Percentiles rank a stretch among this genome's conserved stretches.
These are phyloP conservation scores for Eunapius fragilis DNA, from an alignment of 37 sponge, comb jelly and placozoan genomes.

Conservation along the genomic window DNA sequence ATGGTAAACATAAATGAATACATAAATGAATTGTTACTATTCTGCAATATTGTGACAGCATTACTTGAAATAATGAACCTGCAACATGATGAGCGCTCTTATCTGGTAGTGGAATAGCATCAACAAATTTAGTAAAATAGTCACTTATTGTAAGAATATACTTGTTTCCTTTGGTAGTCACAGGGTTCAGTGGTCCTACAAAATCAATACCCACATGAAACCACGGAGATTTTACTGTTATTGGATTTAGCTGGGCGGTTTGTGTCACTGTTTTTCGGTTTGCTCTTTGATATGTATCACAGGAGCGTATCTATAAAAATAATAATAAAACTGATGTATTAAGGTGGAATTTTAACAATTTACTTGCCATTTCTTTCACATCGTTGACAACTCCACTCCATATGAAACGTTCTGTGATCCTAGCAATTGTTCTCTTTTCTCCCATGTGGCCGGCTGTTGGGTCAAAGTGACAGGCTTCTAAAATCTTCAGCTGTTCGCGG, in stretches of 20 bases:
- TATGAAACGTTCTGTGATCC: conserved; percentile 60
- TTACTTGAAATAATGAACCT: conserved; percentile 66
- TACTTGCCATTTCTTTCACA: conserved; percentile 56
- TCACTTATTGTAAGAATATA: no score
- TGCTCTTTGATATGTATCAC: conserved; percentile 67
- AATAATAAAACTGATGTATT: background rate
- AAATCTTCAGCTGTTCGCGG: conserved; percentile 38
- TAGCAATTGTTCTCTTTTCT: conserved; percentile 55
- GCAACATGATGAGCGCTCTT: conserved; percentile 52
- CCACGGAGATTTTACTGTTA: no score
- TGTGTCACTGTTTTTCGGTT: conserved; percentile 36
- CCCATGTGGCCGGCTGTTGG: conserved; percentile 82
- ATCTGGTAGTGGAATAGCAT: conserved; percentile 37
- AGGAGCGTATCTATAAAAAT: conserved; percentile 14
- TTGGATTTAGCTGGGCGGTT: conserved; percentile 71
- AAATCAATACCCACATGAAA: no score
- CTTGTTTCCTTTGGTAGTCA: conserved; percentile 24
- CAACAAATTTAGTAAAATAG: conserved; percentile 69
- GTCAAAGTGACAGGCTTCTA: conserved; percentile 61
- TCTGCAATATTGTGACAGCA: no score
- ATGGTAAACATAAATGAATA: no score
- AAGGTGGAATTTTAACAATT: conserved; percentile 3
- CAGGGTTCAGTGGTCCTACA: no score
- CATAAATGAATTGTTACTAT: no score
- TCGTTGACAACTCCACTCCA: conserved; percentile 45